These are phyloP conservation scores for Acleris cristana DNA, from an alignment of 2,888 invertebrate species.

Conservation along the genomic window DNA sequence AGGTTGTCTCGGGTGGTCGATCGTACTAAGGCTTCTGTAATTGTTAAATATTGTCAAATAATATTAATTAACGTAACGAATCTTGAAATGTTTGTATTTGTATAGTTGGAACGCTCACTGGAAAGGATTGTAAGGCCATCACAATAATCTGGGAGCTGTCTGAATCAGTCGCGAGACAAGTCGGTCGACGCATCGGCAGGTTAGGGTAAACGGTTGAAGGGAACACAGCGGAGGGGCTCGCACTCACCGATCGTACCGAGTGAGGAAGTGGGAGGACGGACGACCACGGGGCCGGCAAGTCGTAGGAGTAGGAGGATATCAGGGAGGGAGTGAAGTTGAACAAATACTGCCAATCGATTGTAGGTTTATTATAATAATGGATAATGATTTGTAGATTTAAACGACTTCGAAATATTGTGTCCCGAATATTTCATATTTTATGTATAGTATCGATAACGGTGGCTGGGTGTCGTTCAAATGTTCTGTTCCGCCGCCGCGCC, in stretches of 20 bases:
- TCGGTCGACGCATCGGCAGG: constrained; percentile 43
- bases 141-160: constrained; percentile 11
- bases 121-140: constrained; percentile 1
- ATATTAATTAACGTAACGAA: constrained; percentile 31
- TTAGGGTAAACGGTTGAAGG: constrained; percentile 77
- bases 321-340: constrained; percentile 65
- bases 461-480: constrained; percentile 53
- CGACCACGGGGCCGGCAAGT: not conserved
- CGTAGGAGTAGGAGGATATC: constrained; percentile 58
- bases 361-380: constrained; percentile 74
- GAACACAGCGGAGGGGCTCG: constrained; percentile 55
- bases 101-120: constrained; percentile 24
- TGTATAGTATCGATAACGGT: constrained; percentile 74
- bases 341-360: constrained; percentile 82
- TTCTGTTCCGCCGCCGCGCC: constrained; percentile 2
- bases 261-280: constrained; percentile 24
- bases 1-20: constrained; percentile 43
- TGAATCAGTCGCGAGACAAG: constrained; percentile 25
- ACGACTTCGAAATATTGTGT: constrained; percentile 78
- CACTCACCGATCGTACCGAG: constrained; percentile 36
- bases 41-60: constrained; percentile 36
- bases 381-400: constrained; percentile 77
- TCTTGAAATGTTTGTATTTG: constrained; percentile 29
- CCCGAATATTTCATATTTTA: constrained; percentile 74
- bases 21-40: constrained; percentile 37